These are phyloP conservation scores for Rhinoraja longicauda DNA, from an alignment of 2,797 vertebrate genomes.

Conservation along the genomic window DNA sequence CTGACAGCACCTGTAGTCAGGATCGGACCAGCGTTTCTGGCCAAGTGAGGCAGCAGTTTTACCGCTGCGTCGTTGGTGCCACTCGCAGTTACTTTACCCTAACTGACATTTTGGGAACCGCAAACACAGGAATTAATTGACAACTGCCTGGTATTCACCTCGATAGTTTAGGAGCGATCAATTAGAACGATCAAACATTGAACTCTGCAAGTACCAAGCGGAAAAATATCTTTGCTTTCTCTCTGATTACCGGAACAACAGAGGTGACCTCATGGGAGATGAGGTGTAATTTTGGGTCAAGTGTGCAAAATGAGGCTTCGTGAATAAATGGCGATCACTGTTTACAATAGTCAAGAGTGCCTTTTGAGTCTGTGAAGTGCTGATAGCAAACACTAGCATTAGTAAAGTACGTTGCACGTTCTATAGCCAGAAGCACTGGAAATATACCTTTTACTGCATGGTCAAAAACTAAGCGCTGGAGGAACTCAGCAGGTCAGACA, in stretches of 20 bases:
- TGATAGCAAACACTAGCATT: conserved; percentile 44
- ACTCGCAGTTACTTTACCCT: no score
- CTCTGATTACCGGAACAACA: conserved; percentile 42
- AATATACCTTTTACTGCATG: conserved; percentile 44
- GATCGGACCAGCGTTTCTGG: no score
- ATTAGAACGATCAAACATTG: conserved; percentile 31
- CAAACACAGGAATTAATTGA: conserved; percentile 35
- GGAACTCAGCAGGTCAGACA: no score
- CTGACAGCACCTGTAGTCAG: no score
- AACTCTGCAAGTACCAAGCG: conserved; percentile 12
- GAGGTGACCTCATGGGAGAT: not conserved
- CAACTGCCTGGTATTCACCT: conserved; percentile 36
- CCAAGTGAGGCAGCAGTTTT: no score
- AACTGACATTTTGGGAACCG: conserved; percentile 40
- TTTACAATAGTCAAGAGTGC: conserved; percentile 40
- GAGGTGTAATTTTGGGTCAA: not conserved
- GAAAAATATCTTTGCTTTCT: conserved; percentile 45
- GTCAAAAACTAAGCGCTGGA: not conserved
- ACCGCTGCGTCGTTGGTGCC: no score
- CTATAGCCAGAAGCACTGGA: conserved; percentile 32
- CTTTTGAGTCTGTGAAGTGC: conserved; percentile 37
- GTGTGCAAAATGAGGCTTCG: conserved; percentile 40
- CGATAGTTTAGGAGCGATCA: conserved; percentile 41
- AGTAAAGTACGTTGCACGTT: conserved; percentile 12
- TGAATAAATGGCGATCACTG: conserved; percentile 42